phyloP scores from a whole-genome alignment of 2,797 vertebrate species.

The Enteromius trimaculatus region DNA sequence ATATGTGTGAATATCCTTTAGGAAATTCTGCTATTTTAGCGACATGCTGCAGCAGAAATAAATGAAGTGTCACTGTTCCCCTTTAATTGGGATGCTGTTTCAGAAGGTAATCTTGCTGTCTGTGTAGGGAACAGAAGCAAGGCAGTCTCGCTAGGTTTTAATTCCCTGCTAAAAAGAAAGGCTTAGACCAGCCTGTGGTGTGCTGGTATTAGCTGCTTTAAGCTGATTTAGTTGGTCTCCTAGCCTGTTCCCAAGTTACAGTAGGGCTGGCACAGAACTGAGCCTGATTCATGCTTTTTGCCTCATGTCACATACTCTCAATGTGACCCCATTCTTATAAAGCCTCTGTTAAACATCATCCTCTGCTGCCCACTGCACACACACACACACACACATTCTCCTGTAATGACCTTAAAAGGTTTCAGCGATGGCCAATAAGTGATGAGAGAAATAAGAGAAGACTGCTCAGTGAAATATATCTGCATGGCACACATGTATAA shows the following conservation, averaged over 20 bases:
- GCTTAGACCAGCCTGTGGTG: not conserved
- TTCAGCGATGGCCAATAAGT: not conserved
- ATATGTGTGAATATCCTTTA: not conserved
- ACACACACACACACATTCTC: constrained; percentile 40
- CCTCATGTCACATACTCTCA: constrained; percentile 24
- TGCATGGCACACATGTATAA: constrained; percentile 5
- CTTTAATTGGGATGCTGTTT: not conserved
- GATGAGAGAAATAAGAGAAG: constrained; percentile 56
- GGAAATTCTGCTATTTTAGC: not conserved
- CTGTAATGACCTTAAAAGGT: constrained; percentile 47
- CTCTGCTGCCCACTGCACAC: not conserved
- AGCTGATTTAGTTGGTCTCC: constrained; percentile 14
- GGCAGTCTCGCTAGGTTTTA: not conserved
- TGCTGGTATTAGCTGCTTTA: constrained; percentile 13
- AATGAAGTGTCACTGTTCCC: not conserved
- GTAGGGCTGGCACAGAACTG: constrained; percentile 41
- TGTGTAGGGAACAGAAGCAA: not conserved
- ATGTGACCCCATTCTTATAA: constrained; percentile 9
- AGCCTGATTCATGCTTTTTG: constrained; percentile 3
- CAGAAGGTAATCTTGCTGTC: not conserved
- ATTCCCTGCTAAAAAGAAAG: not conserved
- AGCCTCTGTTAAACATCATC: constrained; percentile 13
- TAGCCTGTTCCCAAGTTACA: not conserved
- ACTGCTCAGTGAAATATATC: constrained; percentile 43
- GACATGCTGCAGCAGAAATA: not conserved